These are phyloP conservation scores for Fragum whitleyi DNA, from an alignment of 2,888 invertebrate genomes.

Conservation along the genomic window DNA sequence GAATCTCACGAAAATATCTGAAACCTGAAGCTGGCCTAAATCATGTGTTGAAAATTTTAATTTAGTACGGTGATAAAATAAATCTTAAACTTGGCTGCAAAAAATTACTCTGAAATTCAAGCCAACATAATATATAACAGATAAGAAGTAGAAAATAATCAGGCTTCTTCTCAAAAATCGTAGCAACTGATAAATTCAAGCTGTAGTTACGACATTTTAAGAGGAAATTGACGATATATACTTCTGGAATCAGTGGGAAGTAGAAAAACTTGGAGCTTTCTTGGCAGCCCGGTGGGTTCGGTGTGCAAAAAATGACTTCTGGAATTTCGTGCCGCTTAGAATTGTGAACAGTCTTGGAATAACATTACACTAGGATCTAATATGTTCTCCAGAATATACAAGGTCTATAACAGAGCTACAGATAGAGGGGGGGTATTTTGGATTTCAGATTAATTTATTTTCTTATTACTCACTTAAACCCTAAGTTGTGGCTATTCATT, in stretches of 20 bases:
- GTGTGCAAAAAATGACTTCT: slow-evolving; percentile 29
- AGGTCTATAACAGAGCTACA: no score
- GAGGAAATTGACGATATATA: background rate
- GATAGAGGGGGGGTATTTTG: no score
- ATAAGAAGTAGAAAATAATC: background rate
- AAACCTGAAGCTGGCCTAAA: background rate
- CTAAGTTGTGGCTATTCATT: no score
- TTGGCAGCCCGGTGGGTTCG: slow-evolving; percentile 5
- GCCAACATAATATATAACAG: slow-evolving; percentile 4
- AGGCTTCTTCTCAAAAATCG: no score
- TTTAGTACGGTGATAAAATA: background rate
- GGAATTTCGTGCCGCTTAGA: slow-evolving; percentile 35
- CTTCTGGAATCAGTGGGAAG: background rate
- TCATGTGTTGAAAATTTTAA: background rate
- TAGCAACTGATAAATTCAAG: no score
- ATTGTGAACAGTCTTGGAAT: slow-evolving; percentile 37
- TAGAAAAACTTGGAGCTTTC: background rate
- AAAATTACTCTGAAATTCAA: background rate
- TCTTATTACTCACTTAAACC: no score
- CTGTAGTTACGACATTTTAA: no score
- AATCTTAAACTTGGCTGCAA: background rate
- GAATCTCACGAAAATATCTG: background rate
- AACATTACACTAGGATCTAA: slow-evolving; percentile 12
- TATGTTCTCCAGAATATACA: background rate
- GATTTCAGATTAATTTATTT: no score